Evolutionary conservation across 2,888 invertebrate genomes (phyloP), one percentile per base, ranked within the genome.

Genomic region (Syritta pipiens): DNA sequence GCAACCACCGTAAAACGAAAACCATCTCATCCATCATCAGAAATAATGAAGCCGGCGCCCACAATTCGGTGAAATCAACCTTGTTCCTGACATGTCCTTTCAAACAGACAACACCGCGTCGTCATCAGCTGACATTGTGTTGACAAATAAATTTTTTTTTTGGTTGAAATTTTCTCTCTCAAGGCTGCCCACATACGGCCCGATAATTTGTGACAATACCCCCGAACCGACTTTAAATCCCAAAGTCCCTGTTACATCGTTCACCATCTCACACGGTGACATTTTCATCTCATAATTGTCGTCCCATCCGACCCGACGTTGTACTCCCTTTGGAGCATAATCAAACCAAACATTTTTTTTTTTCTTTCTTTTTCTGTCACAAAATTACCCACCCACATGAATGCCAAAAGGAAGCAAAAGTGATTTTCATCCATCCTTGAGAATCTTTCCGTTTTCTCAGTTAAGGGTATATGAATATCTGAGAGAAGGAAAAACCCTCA

Each of bases 361-460:
- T 2, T 17, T 10, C 17, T 17, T 3, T 2, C 37, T 12, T 20
- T 12, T 35, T 2, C 24, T 10, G 4, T 9, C 28, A 7, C 5
- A 37, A 40, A 30, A 60, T 48, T 24, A 28, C 17, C 9, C 46
- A 12, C 49, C 62, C 35, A 62, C 49, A 49, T 19, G 19, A 14
- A 28, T 30, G 19, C 20, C 35, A 14, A 35, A 37, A 14, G 17
- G 30, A 10, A 14, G 22, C n/a, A 19, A 51, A 51, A 51, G 44
- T 59, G 51, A 59, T 59, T 44, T 28, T 17, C 48, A 22, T 14
- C 28, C 46, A 22, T 9, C 24, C 24, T 24, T 42, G 14, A 59
- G 22, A 35, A 59, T 69, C 59, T 20, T 44, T 51, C 32, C 51
- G 42, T 59, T n/a, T 49, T 57, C 24, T 44, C 44, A 35, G 24